Evolutionary conservation across 1,140 invertebrate species (phyloP), one percentile per base, ranked within the genome.

Genomic region (Sminthurides bifidus): DNA sequence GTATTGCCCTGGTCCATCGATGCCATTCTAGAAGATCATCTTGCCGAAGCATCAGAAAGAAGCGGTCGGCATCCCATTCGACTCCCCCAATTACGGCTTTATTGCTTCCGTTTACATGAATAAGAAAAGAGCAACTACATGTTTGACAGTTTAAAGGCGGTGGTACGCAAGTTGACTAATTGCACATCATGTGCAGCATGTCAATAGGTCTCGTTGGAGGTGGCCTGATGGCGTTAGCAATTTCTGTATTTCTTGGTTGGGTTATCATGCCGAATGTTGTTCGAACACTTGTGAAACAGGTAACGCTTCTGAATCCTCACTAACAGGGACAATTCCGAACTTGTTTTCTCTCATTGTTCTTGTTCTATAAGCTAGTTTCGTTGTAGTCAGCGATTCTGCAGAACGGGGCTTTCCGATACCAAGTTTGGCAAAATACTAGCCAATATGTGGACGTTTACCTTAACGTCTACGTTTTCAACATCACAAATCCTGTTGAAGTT

Each of bases 401-500:
- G 33, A 37, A 37, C 12, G 70, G 71, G 30, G 65, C 74, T 58
- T 68, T 71, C 60, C 65, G 73, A 35, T 73, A 71, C 54, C 60
- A 76, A 52, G 74, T 75, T 54, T 55, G 54, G 54, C 6, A 17
- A 23, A 67, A 75, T 58, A 37, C 74, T 17, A 67, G 27, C 8
- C 41, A 35, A 8, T 17, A 44, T 19, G 31, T 57, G 40, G 54
- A 49, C 1, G 31, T 60, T 37, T 60, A 45, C 31, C 14, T 55
- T 26, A 53, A 46, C 26, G 56, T 60, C 27, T 33, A 60, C 51
- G 33, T 60, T 10, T 60, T 60, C 37, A 60, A 60, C 31, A 38
- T 52, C 12, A 60, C 64, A n/a, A 76, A 77, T 65, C 64, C 68
- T 14, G 49, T 68, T 0, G 73, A 73, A 35, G 63, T 75, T 15